These are phyloP conservation scores for Crepidodera aurea DNA, from an alignment of 2,888 invertebrate genomes.

Conservation along the genomic window DNA sequence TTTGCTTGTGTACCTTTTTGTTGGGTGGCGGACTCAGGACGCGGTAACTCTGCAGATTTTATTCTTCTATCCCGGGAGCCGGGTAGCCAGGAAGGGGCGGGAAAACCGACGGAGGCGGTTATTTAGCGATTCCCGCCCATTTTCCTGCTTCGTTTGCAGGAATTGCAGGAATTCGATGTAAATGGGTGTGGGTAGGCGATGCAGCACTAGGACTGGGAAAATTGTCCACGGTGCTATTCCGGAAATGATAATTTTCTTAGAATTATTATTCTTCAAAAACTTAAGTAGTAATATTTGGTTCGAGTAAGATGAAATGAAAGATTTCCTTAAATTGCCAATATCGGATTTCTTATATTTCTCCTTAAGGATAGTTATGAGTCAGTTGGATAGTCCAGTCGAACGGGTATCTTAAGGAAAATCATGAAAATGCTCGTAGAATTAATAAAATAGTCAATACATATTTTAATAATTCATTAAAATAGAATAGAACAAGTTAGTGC, in stretches of 20 bases:
- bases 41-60: conserved; percentile 24
- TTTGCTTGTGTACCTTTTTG: conserved; percentile 11
- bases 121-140: conserved; percentile 43
- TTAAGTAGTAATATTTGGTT: conserved; percentile 12
- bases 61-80: conserved; percentile 33
- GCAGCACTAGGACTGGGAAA: conserved; percentile 18
- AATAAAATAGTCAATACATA: too few species aligned
- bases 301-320: conserved; percentile 3
- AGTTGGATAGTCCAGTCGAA: too few species aligned
- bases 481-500: too few species aligned
- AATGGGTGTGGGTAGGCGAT: conserved; percentile 22
- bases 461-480: too few species aligned
- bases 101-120: conserved; percentile 38
- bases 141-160: conserved; percentile 50
- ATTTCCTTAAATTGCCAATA: conserved; percentile 10
- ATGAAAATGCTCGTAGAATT: too few species aligned
- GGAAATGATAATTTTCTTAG: conserved; percentile 24
- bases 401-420: too few species aligned
- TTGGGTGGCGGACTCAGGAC: conserved; percentile 16
- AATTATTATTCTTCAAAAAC: conserved; percentile 12
- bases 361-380: too few species aligned
- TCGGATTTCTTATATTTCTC: not conserved
- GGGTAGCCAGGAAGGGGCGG: conserved; percentile 47
- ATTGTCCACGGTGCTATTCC: conserved; percentile 11
- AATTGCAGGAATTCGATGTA: conserved; percentile 38